phyloP scores from a whole-genome alignment of 2,113 vertebrate genomes.

The Dipodomys merriami region DNA sequence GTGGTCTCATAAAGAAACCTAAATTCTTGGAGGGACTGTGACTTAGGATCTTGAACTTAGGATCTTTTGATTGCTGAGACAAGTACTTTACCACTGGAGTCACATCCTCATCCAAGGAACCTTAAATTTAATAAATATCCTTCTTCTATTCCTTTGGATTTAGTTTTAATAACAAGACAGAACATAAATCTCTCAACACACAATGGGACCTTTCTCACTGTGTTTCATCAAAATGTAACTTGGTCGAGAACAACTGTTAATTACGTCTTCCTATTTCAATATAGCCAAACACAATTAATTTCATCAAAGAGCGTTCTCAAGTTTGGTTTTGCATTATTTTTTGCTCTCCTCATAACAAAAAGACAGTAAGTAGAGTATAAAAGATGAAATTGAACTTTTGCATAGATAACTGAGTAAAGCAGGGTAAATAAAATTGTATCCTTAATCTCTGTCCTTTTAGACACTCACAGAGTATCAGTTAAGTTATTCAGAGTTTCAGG shows the following conservation, averaged over 20 bases:
- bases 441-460: not conserved
- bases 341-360: not conserved
- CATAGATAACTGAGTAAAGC: not conserved
- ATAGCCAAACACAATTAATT: not conserved
- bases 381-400: too few relatives aligned
- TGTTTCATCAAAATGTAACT: not conserved
- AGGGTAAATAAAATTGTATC: not conserved
- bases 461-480: not conserved
- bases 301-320: not conserved
- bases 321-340: not conserved
- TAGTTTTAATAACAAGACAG: not conserved
- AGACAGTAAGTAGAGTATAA: not conserved
- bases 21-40: too few relatives aligned
- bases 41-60: too few relatives aligned
- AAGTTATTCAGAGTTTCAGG: too few relatives aligned
- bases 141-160: not conserved
- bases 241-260: not conserved
- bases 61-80: too few relatives aligned
- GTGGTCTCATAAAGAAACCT: not conserved
- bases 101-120: not conserved
- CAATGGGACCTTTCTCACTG: not conserved
- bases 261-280: not conserved
- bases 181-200: not conserved
- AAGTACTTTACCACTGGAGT: too few relatives aligned
- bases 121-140: not conserved